Evolutionary conservation across 2,113 vertebrate genomes (phyloP).

Genomic region (Neoarius graeffei): DNA sequence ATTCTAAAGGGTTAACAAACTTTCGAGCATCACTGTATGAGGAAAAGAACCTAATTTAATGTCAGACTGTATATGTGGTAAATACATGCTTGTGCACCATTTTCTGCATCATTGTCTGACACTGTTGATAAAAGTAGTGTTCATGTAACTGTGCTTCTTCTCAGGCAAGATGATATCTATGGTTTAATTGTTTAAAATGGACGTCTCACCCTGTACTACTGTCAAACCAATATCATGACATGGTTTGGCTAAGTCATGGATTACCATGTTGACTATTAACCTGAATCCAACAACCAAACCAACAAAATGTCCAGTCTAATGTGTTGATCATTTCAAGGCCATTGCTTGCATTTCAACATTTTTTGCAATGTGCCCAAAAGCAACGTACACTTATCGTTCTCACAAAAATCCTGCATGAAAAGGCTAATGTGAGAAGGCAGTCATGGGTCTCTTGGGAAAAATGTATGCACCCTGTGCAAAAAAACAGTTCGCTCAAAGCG

Average conservation of each 20-base stretch:
- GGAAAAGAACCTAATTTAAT: background rate
- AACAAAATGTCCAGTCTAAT: slow-evolving; percentile 41
- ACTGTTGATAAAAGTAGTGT: background rate
- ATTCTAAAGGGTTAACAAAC: too few species aligned
- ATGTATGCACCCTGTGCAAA: slow-evolving; percentile 58
- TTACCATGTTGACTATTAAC: slow-evolving; percentile 60
- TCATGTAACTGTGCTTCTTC: background rate
- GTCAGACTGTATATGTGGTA: background rate
- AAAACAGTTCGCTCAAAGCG: slow-evolving; percentile 61
- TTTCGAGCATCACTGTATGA: background rate
- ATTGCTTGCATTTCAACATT: slow-evolving; percentile 66
- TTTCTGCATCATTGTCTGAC: background rate
- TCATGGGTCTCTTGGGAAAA: slow-evolving; percentile 47
- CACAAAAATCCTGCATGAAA: slow-evolving; percentile 52
- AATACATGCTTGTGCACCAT: background rate
- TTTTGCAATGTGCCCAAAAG: slow-evolving; percentile 65
- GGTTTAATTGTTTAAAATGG: slow-evolving; percentile 30
- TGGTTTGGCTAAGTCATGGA: slow-evolving; percentile 57
- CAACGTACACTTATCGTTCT: slow-evolving; percentile 68
- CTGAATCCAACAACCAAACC: slow-evolving; percentile 41
- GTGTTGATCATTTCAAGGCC: slow-evolving; percentile 60
- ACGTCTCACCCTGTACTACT: slow-evolving; percentile 43
- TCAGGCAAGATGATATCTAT: slow-evolving; percentile 13
- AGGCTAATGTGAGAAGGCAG: slow-evolving; percentile 52
- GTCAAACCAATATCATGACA: slow-evolving; percentile 53